Conservation (phyloP, 1,140 invertebrate genomes). For the Bicyclus anynana region DNA sequence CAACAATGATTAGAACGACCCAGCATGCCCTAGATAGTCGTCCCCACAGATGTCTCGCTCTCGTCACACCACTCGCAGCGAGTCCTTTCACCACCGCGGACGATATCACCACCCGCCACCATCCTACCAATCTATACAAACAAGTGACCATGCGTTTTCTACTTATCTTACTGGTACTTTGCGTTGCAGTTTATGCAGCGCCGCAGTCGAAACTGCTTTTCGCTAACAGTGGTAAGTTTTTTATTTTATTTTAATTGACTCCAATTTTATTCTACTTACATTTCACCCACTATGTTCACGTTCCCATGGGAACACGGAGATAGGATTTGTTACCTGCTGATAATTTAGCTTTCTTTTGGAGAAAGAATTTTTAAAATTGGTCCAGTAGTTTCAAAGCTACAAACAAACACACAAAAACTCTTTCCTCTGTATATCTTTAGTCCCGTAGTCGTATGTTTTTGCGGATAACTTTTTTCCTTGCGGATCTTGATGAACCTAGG, state of each 20-base stretch:
- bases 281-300: no score
- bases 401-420: no score
- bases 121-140: neutral
- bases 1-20: constrained; percentile 12
- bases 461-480: no score
- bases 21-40: constrained; percentile 18
- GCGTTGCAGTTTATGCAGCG: constrained; percentile 22
- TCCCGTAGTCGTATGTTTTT: no score
- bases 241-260: neutral
- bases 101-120: neutral
- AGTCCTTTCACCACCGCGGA: constrained; percentile 6
- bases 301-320: no score
- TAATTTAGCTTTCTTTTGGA: no score
- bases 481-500: no score
- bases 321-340: no score
- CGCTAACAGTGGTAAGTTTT: constrained; percentile 28
- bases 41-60: neutral
- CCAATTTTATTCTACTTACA: neutral
- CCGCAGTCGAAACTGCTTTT: constrained; percentile 39
- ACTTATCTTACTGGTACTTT: constrained; percentile 20
- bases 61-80: constrained; percentile 3
- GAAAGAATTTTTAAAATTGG: no score
- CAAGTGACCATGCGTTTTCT: constrained; percentile 30
- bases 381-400: no score
- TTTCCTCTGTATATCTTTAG: no score